phyloP scores from a whole-genome alignment of 2,113 vertebrate genomes.

The Misgurnus mizolepis region DNA sequence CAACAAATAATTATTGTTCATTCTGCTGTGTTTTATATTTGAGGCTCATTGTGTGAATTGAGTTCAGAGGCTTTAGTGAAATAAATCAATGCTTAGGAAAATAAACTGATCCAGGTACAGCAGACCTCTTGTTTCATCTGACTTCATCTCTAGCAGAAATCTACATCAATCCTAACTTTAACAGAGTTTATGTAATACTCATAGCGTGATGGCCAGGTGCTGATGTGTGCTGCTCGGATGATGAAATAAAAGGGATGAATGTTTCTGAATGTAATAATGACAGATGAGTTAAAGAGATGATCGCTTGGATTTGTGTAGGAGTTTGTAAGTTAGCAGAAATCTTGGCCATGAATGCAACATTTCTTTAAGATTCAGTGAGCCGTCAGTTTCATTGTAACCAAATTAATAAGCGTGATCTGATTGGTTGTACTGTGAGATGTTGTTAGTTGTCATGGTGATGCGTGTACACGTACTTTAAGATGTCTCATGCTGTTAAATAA shows the following conservation, averaged over 20 bases:
- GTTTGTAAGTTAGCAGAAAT: neutral
- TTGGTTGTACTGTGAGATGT: too few species aligned
- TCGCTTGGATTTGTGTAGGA: neutral
- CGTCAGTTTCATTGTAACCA: neutral
- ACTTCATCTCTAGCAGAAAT: neutral
- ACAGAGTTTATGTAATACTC: constrained; percentile 36
- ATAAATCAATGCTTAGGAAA: neutral
- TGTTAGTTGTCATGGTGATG: too few species aligned
- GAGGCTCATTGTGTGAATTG: neutral
- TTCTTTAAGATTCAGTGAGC: neutral
- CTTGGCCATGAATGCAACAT: neutral
- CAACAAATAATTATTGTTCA: too few species aligned
- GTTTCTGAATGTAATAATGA: constrained; percentile 39
- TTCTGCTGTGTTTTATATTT: neutral
- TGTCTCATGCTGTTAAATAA: neutral
- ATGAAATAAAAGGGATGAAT: constrained; percentile 39
- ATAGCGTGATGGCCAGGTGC: neutral
- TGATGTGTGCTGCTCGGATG: neutral
- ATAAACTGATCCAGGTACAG: too few species aligned
- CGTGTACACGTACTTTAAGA: too few species aligned
- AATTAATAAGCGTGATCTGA: too few species aligned
- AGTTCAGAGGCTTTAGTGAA: neutral
- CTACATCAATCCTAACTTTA: neutral
- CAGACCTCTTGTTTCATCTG: neutral
- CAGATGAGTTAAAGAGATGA: neutral